Evolutionary conservation across 2,888 invertebrate species (phyloP), one percentile per base, ranked within the genome.

Genomic region (Helleia helle): DNA sequence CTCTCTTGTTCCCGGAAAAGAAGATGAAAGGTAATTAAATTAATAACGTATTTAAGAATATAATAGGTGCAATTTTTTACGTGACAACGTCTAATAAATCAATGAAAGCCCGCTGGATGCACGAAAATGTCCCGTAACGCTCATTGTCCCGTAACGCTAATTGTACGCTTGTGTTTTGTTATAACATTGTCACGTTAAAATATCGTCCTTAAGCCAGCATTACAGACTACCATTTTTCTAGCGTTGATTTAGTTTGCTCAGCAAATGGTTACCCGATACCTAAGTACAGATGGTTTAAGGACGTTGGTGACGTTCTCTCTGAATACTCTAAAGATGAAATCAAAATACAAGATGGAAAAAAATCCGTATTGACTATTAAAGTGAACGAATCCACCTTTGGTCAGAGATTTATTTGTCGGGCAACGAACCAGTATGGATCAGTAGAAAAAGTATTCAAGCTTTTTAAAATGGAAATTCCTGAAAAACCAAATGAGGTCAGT

Each of bases 281-380:
- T 0, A 59, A 63, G 3, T 81, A 71, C 44, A 63, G 64, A 46
- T 75, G 73, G 70, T 73, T 68, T 44, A 61, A 64, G 46, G 65
- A 67, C 18, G 41, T 59, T 1, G 57, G 53, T 2, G 58, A 62
- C 4, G 49, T 59, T 1, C 45, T 73, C 13, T 54, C 56, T 1
- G 71, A 72, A 45, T 65, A 60, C 25, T 52, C 74, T 9, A 51
- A 62, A 18, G 60, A 63, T 6, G 59, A 65, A 28, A 62, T 73
- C n/a, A 54, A 49, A 25, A 36, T n/a, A n/a, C n/a, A 57, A 4
- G 44, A 50, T 1, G 63, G 69, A 4, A 63, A 65, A 9, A 51
- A 56, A 39, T 65, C 75, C 0, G 47, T 60, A 2, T 49, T 77
- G 4, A 52, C 57, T 1, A 42, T 79, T 1, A 50, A 49, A 4